Base-by-base conservation (phyloP, 1,140 invertebrate genomes). In the Agrypnia vestita region DNA sequence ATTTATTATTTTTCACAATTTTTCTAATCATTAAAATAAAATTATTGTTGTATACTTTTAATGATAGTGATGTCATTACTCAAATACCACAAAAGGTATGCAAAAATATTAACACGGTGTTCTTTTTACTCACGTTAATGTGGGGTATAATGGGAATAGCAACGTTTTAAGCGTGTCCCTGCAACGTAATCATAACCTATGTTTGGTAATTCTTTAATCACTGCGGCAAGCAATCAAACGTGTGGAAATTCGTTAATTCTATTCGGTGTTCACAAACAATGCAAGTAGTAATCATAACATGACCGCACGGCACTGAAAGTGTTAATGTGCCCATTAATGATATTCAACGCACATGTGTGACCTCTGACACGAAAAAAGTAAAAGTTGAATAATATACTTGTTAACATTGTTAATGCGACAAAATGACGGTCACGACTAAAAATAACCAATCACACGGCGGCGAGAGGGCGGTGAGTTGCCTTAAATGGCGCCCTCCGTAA, bases 351-450 rank as follows among this genome's bases (percentile, higher is more conserved):
- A 35, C 25, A 64, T 64, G 61, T n/a, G 19, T 64, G 61, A 64
- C 61, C 61, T 44, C n/a, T 64, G 61, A 64, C 35, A 21, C 25
- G 55, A 59, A 64, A 51, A 51, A 51, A 64, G 61, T 64, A 64
- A 64, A 64, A 64, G 61, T 64, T 64, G 61, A 35, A 64, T 25
- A 51, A 15, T 35, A 6, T 35, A 25, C 61, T 35, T 35, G 61
- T 64, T 35, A 35, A 64, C 61, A 64, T 64, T 64, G 12, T 13
- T 64, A 12, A 64, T 64, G 12, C 7, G 61, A 35, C 59, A 62
- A 64, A 35, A 35, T 35, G 6, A 64, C 21, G 61, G 7, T 44
- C 61, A 64, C 61, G 61, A 64, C 35, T 25, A 7, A 25, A 64
- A n/a, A 25, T 35, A 13, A 13, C 11, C 11, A 51, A 15, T 13